Base-by-base conservation (phyloP, 2,888 invertebrate species). In the Saturnia japonica region DNA sequence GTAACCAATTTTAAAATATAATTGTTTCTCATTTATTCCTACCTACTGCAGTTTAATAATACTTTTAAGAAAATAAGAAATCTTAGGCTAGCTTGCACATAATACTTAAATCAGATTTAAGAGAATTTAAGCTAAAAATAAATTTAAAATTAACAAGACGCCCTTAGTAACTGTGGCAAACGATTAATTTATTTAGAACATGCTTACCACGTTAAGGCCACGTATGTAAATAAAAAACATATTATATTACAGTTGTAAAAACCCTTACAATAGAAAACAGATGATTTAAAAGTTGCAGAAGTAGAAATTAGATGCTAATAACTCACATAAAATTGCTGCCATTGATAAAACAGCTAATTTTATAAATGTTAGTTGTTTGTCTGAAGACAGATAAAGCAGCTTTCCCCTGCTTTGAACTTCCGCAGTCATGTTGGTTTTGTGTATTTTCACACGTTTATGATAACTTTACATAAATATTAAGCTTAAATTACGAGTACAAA, bases 271-370 rank as follows among this genome's bases (percentile, higher is more conserved):
- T 4, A 1, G 12, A 60, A 28, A 9, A 14, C 14, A 60, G 14
- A 14, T 11, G 16, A 28, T 14, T 11, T 28, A 60, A 25, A 60
- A 60, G 4, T 25, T 14, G 57, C 16, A 60, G 14, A 60, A 60
- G 4, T 28, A 60, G 9, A 22, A 54, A 60, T 60, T 60, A 28
- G 14, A 60, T 7, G 6, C 14, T 14, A 60, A 76, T 76, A 84
- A 96, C 97, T 96, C 95, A 99, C 99, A 98, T 82, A 99, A 94
- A 86, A 99, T 96, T 71, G 98, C 97, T 80, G 98, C 99, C 88
- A 98, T 95, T 69, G 99, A 96, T 79, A 99, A 95, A 87, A 99
- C 97, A 77, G 97, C 96, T 83, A 99, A 93, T 88, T 98, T 94
- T 84, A 94, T 88, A 78, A 94, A 94, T 75, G 94, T 94, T 80